These are phyloP conservation scores for Elaeidobius kamerunicus DNA, from an alignment of 2,888 invertebrate genomes.

Conservation along the genomic window DNA sequence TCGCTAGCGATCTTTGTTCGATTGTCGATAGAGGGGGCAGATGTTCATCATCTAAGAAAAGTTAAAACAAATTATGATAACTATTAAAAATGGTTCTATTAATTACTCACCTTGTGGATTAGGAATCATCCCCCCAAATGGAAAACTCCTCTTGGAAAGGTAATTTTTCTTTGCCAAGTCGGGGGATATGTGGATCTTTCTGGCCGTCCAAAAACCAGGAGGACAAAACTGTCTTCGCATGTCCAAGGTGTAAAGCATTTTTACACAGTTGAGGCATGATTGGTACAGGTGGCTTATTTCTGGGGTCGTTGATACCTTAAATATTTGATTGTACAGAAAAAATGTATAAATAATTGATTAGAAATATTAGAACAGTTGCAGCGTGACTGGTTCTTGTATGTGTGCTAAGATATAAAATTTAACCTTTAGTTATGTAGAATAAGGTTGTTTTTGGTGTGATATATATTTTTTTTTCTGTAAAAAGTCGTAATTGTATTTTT, in stretches of 20 bases:
- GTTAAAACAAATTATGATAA: background rate
- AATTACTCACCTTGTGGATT: constrained; percentile 40
- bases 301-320: constrained; percentile 40
- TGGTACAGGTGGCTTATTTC: constrained; percentile 47
- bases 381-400: too few species aligned
- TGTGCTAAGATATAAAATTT: too few species aligned
- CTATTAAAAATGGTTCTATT: constrained; percentile 1
- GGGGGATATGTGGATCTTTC: constrained; percentile 46
- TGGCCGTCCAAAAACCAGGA: constrained; percentile 47
- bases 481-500: too few species aligned
- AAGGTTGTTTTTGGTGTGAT: too few species aligned
- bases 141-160: constrained; percentile 44
- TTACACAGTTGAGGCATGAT: constrained; percentile 45
- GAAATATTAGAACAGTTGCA: background rate
- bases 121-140: constrained; percentile 44
- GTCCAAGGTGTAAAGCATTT: constrained; percentile 77
- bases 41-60: constrained; percentile 60
- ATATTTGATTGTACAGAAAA: constrained; percentile 19
- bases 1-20: constrained; percentile 82
- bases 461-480: too few species aligned
- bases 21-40: constrained; percentile 83
- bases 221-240: constrained; percentile 72
- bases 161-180: constrained; percentile 48
- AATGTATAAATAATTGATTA: background rate
- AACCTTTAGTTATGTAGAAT: too few species aligned